phyloP scores from a whole-genome alignment of 2,113 vertebrate genomes.

The Microcebus griseorufus region DNA sequence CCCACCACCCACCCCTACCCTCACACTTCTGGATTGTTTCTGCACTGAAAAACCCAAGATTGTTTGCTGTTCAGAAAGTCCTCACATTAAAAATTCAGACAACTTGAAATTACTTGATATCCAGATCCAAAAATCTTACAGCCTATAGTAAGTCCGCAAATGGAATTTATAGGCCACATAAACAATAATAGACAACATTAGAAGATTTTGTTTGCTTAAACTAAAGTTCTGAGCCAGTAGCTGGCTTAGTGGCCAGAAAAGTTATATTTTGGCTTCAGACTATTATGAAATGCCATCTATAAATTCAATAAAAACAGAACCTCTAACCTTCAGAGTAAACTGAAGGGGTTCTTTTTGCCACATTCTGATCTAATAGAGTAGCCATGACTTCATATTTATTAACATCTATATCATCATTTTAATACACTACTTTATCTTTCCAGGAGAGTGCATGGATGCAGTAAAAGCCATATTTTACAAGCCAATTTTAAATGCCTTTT shows the following conservation, averaged over 20 bases:
- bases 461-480: conserved; percentile 66
- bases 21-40: neutral
- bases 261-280: neutral
- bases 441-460: conserved; percentile 60
- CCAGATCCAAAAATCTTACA: neutral
- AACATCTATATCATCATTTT: conserved; percentile 80
- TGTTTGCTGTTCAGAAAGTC: conserved; percentile 28
- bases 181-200: neutral
- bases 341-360: conserved; percentile 63
- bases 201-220: conserved; percentile 27
- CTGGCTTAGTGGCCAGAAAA: conserved; percentile 23
- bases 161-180: conserved; percentile 34
- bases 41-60: neutral
- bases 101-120: conserved; percentile 42
- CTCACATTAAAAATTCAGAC: conserved; percentile 8
- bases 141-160: neutral
- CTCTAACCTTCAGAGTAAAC: neutral
- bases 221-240: neutral
- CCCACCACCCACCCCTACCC: neutral
- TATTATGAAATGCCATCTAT: neutral
- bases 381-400: conserved; percentile 80
- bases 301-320: conserved; percentile 4
- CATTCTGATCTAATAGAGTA: conserved; percentile 75
- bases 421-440: conserved; percentile 78
- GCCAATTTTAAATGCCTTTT: conserved; percentile 80